Base-by-base conservation (phyloP, 2,888 invertebrate species). In the Acanthosoma haemorrhoidale region DNA sequence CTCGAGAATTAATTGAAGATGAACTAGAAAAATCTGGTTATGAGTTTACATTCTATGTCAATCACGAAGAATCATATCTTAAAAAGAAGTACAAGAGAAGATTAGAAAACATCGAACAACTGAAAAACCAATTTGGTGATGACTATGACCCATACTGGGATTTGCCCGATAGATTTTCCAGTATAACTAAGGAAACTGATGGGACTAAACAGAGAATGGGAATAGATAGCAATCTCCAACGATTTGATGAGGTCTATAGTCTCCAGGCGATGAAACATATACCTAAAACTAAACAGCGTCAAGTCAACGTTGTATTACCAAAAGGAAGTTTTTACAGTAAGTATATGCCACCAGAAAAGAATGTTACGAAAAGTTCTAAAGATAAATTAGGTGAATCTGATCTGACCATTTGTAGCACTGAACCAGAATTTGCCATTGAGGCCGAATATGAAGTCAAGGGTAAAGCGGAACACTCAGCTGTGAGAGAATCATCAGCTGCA, bases 91-190 rank as follows among this genome's bases (percentile, higher is more conserved):
- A 73, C 43, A 64, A 73, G 63, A 58, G 70, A 29, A 63, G 75
- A 13, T 34, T 73, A n/a, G 72, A 73, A 70, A 72, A 73, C 25
- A 57, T 74, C 11, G 72, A 72, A 11, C 63, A 71, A 38, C 66
- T 74, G 11, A 73, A 73, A 69, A 59, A 70, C 11, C 58, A 69
- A 6, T 74, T 73, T 36, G 75, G 75, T 13, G 71, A 68, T 5
- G 71, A 73, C n/a, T 75, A 74, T 51, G 73, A 74, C 58, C 73
- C 74, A 9, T 69, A 71, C 13, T 75, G 75, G 75, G 75, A 75
- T 67, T 66, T 73, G n/a, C 25, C 39, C 8, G 41, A 41, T 18
- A 41, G 29, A 29, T 21, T 9, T 8, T n/a, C n/a, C 15, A 18
- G 25, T 25, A 34, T n/a, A 13, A 41, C 1, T 4, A 64, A 29